Base-by-base conservation (phyloP, 2,113 vertebrate species). In the Ciconia boyciana region DNA sequence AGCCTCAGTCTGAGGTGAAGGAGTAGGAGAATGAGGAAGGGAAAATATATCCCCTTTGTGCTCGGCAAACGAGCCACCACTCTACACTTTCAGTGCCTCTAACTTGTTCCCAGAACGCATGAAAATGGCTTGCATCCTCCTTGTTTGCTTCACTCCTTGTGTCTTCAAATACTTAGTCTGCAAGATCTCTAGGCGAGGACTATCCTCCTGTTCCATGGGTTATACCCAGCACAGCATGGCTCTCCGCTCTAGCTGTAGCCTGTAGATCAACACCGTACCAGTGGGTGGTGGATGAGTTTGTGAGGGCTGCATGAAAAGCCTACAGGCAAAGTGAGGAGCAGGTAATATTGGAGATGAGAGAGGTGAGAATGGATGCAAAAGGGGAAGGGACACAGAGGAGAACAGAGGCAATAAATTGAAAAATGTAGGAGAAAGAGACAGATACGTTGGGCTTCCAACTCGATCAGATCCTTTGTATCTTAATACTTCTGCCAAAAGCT, bases 251-350 rank as follows among this genome's bases (percentile, higher is more conserved):
- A 28, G 1, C 43, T 66, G 16, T 34, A 20, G 7, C 32, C 39
- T 66, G 43, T 9, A 13, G 52, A n/a, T 9, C 41, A 16, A 3
- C 44, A 9, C 12, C 4, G 0, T 14, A 14, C 26, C 15, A 1
- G 9, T 7, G 41, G 22, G 18, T 11, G 20, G 22, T 83, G 54
- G 20, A 32, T 25, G 60, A 32, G 9, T 48, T 76, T 64, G 19
- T 34, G 29, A 84, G 41, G 46, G 8, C n/a, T 83, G 72, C 16
- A 2, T 9, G 34, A n/a, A 57, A 78, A 61, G 2, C 55, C 34
- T 58, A 22, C 6, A 34, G 31, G 39, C 14, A 58, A 69, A 58
- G 44, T 43, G 68, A 95, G 43, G 28, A 72, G 15, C 18, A 24
- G 17, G 20, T 39, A 31, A 19, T 15, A 11, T 1, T 34, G 43